Evolutionary conservation across 2,888 invertebrate species (phyloP).

Genomic region (Timema cristinae): DNA sequence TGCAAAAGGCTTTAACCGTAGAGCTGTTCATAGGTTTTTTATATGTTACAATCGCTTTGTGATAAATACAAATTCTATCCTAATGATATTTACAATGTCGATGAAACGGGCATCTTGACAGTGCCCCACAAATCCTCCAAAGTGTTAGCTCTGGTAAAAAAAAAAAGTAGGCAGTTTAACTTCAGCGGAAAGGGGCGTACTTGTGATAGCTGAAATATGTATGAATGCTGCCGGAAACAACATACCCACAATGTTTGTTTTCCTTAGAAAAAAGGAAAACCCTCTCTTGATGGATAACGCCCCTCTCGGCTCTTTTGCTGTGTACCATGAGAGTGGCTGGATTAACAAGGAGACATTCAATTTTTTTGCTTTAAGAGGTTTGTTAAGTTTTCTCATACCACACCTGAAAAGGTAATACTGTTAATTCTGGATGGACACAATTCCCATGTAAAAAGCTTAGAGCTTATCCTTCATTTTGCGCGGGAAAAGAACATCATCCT

Average conservation of each 20-base stretch:
- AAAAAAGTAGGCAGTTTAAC: conserved; percentile 38
- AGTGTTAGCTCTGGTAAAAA: conserved; percentile 38
- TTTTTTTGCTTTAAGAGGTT: conserved; percentile 30
- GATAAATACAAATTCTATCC: conserved; percentile 31
- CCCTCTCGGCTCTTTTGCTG: conserved; percentile 27
- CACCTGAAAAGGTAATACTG: conserved; percentile 33
- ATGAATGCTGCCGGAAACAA: conserved; percentile 32
- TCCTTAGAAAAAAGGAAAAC: conserved; percentile 26
- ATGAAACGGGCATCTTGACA: conserved; percentile 40
- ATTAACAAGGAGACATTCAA: conserved; percentile 32
- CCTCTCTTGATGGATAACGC: conserved; percentile 28
- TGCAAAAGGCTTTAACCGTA: conserved; percentile 29
- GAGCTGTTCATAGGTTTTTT: conserved; percentile 28
- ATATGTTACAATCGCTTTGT: background rate
- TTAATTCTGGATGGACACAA: conserved; percentile 31
- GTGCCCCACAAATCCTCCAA: conserved; percentile 38
- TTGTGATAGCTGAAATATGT: conserved; percentile 37
- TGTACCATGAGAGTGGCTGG: conserved; percentile 31
- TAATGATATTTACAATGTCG: conserved; percentile 39
- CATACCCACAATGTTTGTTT: conserved; percentile 14
- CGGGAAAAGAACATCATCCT: too few species aligned
- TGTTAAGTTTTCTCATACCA: conserved; percentile 25
- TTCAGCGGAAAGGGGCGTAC: conserved; percentile 40
- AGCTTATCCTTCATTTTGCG: background rate
- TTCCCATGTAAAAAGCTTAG: conserved; percentile 28